Conservation (phyloP, 2,113 vertebrate genomes). For the Plecotus auritus region DNA sequence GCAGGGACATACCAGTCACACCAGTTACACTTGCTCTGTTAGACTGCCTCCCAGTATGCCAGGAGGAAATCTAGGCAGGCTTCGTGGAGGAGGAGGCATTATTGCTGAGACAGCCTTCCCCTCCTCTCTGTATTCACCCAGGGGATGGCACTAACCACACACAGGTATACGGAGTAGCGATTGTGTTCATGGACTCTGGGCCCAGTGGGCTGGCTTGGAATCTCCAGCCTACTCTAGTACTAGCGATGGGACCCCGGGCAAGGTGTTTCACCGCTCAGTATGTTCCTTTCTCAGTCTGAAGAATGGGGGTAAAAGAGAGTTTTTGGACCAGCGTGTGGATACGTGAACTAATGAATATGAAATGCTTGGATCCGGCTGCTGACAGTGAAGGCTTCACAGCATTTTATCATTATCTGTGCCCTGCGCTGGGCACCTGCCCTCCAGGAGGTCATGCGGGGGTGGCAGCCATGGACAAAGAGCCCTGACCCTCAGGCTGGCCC, state of each 20-base stretch:
- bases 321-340: rapidly evolving
- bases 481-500: neutral
- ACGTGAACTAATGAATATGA: rapidly evolving
- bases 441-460: rapidly evolving
- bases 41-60: neutral
- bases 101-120: neutral
- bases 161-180: too few species aligned
- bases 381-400: rapidly evolving
- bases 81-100: neutral
- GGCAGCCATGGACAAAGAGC: neutral
- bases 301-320: neutral
- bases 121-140: neutral
- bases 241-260: neutral
- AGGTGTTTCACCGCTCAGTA: neutral
- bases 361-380: rapidly evolving
- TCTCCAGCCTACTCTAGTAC: too few species aligned
- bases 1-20: neutral
- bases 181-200: neutral
- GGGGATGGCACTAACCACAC: neutral
- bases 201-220: neutral
- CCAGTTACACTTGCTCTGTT: neutral
- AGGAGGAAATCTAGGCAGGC: neutral
- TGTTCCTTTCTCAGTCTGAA: neutral
- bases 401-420: rapidly evolving
- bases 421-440: neutral